Conservation (phyloP, 1,140 invertebrate species). For the Holcopasites calliopsidis region DNA sequence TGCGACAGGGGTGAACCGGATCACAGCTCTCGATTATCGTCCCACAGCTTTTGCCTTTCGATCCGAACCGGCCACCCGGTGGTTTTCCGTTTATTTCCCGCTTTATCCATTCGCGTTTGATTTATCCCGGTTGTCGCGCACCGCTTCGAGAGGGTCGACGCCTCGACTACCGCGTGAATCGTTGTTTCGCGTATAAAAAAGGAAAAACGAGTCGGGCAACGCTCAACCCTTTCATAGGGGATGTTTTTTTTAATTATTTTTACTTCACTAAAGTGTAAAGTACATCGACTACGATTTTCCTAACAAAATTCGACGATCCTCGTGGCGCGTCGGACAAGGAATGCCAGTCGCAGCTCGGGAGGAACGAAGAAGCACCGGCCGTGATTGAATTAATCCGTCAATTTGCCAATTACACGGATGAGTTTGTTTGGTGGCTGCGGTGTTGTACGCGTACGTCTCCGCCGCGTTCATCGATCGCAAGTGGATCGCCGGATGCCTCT, state of each 20-base stretch:
- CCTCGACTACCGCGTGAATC: no score
- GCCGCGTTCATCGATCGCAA: conserved; percentile 71
- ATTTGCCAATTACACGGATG: conserved; percentile 79
- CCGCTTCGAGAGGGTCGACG: conserved; percentile 27
- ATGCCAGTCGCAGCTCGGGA: no score
- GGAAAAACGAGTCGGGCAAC: no score
- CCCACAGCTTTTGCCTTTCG: conserved; percentile 11
- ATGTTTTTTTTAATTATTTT: no score
- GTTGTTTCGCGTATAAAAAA: no score
- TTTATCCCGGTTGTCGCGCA: conserved; percentile 58
- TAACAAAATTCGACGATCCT: no score
- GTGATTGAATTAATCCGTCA: conserved; percentile 80
- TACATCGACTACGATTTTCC: no score
- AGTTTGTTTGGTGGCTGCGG: conserved; percentile 76
- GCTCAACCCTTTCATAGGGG: no score
- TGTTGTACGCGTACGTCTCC: conserved; percentile 57
- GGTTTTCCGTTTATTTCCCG: conserved; percentile 63
- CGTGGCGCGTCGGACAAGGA: no score
- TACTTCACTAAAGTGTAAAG: no score
- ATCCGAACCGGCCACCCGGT: conserved; percentile 28
- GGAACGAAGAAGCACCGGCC: conserved; percentile 64
- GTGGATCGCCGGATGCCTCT: conserved; percentile 58
- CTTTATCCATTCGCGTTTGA: conserved; percentile 61
- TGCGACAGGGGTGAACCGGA: background rate
- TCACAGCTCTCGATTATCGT: background rate